Base-by-base conservation (phyloP, 1,140 invertebrate species). In the Gonatopus flavifemur region DNA sequence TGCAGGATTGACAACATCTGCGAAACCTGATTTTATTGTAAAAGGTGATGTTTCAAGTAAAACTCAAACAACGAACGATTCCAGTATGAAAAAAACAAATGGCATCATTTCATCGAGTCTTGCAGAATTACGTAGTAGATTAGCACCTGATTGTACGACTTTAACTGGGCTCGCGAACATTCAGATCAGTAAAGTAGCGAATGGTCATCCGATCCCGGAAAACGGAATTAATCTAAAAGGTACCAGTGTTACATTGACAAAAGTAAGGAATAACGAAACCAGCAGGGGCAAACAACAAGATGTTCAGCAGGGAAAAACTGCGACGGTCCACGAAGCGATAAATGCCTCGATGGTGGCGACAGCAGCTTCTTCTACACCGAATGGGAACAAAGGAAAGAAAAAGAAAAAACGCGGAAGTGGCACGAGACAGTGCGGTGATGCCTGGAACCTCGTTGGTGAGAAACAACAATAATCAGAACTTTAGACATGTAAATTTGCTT, bases 401-500 rank as follows among this genome's bases (percentile, higher is more conserved):
- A 80, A 80, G 70, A 81, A 80, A 65, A 81, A 81, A 53, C 74
- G 77, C 13, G 74, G 72, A 45, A 67, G 59, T 9, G 72, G 70
- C 28, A 51, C 64, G 30, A 67, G 70, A 52, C 64, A 69, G 30
- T 59, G 67, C 57, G 70, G 75, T 20, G 79, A 82, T 70, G 80
- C 80, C 64, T 81, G 78, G 79, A 79, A 80, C 63, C 74, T 80
- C 72, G 80, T 80, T 76, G 80, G 79, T 81, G 72, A 80, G 79
- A 73, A 70, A 66, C 52, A 67, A 64, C 59, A 67, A 68, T 67
- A 67, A 68, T 72, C 56, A 73, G 49, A 57, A 68, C 59, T 66
- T 57, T 66, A 61, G 39, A 57, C 55, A 52, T 67, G 62, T 66
- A 69, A 67, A 64, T 55, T 58, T 63, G 59, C 54, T 64, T 62